A percentile compares a stretch with the other conserved stretches of the same genome.
phyloP scores from a whole-genome alignment of 2,888 invertebrate genomes.

The Anthophora plumipes region DNA sequence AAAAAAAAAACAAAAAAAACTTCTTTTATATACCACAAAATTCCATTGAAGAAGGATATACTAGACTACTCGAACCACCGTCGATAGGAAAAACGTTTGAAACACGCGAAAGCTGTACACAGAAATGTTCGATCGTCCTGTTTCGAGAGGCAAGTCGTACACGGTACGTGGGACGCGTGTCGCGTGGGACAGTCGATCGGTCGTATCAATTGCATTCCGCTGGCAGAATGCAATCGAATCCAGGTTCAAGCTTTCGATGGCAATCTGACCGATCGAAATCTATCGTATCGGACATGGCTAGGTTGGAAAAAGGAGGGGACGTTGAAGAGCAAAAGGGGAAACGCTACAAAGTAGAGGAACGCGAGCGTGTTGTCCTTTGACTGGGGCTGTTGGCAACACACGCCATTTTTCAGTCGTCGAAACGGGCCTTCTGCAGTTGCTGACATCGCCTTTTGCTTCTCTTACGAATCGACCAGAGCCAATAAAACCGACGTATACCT shows the following conservation, averaged over 20 bases:
- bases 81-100: too few relatives aligned
- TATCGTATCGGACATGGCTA: slow-evolving; percentile 17
- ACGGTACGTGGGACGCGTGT: slow-evolving; percentile 4
- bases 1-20: too few relatives aligned
- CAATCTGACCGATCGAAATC: slow-evolving; percentile 18
- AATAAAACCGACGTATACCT: slow-evolving; percentile 9
- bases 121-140: background rate
- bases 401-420: slow-evolving; percentile 4
- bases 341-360: slow-evolving; percentile 15
- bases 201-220: slow-evolving; percentile 58
- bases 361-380: slow-evolving; percentile 11
- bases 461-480: background rate
- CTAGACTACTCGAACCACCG: too few relatives aligned
- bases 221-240: slow-evolving; percentile 50
- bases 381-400: background rate
- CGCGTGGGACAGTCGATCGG: slow-evolving; percentile 4
- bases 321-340: background rate
- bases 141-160: background rate
- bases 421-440: background rate
- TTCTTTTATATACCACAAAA: too few relatives aligned
- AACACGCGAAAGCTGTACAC: background rate
- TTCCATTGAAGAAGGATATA: too few relatives aligned
- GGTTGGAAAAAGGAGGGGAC: background rate
- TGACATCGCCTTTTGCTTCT: background rate
- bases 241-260: slow-evolving; percentile 28